phyloP scores from a whole-genome alignment of 2,888 invertebrate species.

The Acholoe squamosa region DNA sequence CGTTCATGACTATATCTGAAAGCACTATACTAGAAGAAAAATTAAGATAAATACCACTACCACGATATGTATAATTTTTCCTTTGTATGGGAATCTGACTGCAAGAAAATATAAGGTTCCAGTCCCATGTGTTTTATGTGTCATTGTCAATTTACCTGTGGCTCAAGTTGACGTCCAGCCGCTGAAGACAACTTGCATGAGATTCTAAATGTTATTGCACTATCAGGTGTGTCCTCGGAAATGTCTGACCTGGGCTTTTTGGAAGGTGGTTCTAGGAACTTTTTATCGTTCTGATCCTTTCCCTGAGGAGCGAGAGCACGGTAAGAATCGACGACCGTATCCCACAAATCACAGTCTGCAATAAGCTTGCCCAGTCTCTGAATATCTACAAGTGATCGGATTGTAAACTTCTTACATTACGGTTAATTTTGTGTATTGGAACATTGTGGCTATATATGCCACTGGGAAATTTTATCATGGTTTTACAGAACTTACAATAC shows the following conservation, averaged over 20 bases:
- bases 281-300: background rate
- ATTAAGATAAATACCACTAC: too few species aligned
- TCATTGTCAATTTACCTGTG: background rate
- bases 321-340: background rate
- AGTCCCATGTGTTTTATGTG: background rate
- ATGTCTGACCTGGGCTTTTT: background rate
- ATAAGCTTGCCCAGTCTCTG: conserved; percentile 14
- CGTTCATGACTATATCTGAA: too few species aligned
- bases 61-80: too few species aligned
- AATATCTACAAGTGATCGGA: background rate
- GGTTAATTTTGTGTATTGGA: too few species aligned
- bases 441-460: too few species aligned
- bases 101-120: too few species aligned
- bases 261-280: background rate
- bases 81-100: too few species aligned
- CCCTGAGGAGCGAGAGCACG: background rate
- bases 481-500: too few species aligned
- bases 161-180: background rate
- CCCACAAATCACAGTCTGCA: background rate
- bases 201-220: background rate
- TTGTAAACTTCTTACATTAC: too few species aligned
- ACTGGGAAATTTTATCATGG: too few species aligned
- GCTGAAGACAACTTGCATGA: conserved; percentile 27
- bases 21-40: too few species aligned
- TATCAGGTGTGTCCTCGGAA: background rate